Evolutionary conservation across 2,113 vertebrate genomes (phyloP), one percentile per base, ranked within the genome.

Genomic region (Lophura nycthemera): DNA sequence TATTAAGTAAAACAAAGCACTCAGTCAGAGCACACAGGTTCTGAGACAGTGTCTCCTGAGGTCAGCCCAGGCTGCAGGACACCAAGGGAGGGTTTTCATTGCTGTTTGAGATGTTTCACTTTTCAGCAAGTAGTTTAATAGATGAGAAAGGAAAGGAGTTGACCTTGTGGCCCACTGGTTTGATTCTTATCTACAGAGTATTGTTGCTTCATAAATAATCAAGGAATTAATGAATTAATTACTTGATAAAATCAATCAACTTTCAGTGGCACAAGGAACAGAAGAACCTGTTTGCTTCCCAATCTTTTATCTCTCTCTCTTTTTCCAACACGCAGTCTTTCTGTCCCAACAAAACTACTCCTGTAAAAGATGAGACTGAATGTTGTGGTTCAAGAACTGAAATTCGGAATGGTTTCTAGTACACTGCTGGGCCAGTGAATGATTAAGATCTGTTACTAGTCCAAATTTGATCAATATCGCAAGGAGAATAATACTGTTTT

Each of bases 201-300:
- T 16, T 63, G 47, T 86, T 88, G 71, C 88, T 90, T 81, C 42
- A 67, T 64, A 54, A 89, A 92, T 85, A 94, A 88, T 47, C 52
- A 36, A 90, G 36, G 0, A 1, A 91, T 73, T 83, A 3, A 40
- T 89, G 2, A 92, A 73, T 75, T 67, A 92, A 78, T 90, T 86
- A 57, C 71, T 86, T 74, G 65, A 81, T 72, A 84, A 93, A 95
- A 92, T 69, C 94, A 88, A 83, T 81, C 69, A 93, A 0, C 3
- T 0, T 81, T 78, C 65, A 52, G 38, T 64, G 38, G 27, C 38
- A 17, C 80, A 60, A 88, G 38, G 61, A 86, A 54, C 29, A 15
- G 52, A 47, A 3, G 48, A 93, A 69, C 15, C 8, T 0, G 2
- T 78, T 43, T 86, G 8, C 29, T 86, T 5, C 20, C 67, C 76